Conservation (phyloP, 2,888 invertebrate species). For the Pollenia griseotomentosa region DNA sequence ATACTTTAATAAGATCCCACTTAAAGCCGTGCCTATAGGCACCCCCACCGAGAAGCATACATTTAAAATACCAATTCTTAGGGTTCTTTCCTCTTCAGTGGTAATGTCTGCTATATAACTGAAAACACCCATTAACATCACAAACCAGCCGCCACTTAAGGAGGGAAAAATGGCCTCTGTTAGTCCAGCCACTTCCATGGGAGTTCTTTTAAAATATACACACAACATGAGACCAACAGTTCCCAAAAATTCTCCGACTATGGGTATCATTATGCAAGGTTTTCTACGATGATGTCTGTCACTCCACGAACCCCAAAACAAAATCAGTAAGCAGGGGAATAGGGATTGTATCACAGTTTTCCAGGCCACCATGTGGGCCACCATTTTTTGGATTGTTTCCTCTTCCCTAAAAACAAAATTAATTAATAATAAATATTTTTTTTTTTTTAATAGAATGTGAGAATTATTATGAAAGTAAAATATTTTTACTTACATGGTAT, state of each 20-base stretch:
- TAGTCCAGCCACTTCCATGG: conserved; percentile 92
- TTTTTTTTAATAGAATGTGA: too few species aligned
- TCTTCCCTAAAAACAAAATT: conserved; percentile 84
- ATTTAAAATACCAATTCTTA: conserved; percentile 94
- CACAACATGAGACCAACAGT: conserved; percentile 91
- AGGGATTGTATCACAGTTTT: conserved; percentile 93
- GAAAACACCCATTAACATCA: conserved; percentile 95
- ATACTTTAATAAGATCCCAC: conserved; percentile 89
- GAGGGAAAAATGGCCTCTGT: conserved; percentile 93
- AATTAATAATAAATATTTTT: too few species aligned
- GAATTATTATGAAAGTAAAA: neutral
- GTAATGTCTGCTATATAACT: conserved; percentile 95
- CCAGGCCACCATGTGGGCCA: conserved; percentile 93
- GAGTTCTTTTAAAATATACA: conserved; percentile 91
- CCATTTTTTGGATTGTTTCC: conserved; percentile 89
- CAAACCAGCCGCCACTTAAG: conserved; percentile 93
- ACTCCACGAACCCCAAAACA: conserved; percentile 93
- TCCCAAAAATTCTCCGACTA: conserved; percentile 91
- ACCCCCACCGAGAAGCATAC: conserved; percentile 94
- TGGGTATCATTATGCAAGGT: conserved; percentile 93
- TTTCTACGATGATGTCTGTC: conserved; percentile 85
- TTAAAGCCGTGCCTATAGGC: conserved; percentile 94
- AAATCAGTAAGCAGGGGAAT: conserved; percentile 91
- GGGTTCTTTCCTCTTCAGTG: conserved; percentile 91
- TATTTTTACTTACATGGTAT: conserved; percentile 83